These are phyloP conservation scores for Cheirogaleus medius DNA, from an alignment of 2,113 vertebrate genomes.

Conservation along the genomic window DNA sequence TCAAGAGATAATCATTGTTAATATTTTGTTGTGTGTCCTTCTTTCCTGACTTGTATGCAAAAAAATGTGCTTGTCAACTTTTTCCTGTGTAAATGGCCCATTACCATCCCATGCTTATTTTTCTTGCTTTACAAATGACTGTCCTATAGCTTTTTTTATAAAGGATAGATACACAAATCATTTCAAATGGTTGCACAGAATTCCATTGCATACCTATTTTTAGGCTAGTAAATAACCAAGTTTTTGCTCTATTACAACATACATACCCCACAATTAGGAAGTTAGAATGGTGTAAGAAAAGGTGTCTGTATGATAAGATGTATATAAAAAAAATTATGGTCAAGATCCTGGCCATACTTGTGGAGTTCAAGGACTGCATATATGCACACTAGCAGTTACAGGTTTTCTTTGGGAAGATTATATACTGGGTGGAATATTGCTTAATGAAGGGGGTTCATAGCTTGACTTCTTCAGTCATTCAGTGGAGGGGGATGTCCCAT, in stretches of 20 bases:
- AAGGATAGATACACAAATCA: neutral
- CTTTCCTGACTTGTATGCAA: neutral
- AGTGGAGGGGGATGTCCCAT: neutral
- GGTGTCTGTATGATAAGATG: no score
- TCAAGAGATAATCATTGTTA: neutral
- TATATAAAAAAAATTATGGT: neutral
- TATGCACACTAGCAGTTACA: neutral
- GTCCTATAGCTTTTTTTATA: no score
- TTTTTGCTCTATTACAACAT: neutral
- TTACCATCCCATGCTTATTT: neutral
- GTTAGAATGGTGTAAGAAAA: neutral
- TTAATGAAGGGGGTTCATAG: neutral
- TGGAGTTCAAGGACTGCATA: neutral
- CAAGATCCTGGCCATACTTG: neutral
- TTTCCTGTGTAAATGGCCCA: neutral
- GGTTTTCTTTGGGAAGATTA: neutral
- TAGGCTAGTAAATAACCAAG: neutral
- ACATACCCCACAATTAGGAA: neutral
- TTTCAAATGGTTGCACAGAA: neutral
- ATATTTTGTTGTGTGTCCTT: neutral
- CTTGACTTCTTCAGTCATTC: neutral
- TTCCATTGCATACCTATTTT: neutral
- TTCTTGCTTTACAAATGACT: neutral
- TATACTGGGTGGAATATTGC: neutral
- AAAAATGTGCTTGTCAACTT: neutral